Evolutionary conservation across 2,888 invertebrate species (phyloP).

Genomic region (Temnothorax ravouxi): DNA sequence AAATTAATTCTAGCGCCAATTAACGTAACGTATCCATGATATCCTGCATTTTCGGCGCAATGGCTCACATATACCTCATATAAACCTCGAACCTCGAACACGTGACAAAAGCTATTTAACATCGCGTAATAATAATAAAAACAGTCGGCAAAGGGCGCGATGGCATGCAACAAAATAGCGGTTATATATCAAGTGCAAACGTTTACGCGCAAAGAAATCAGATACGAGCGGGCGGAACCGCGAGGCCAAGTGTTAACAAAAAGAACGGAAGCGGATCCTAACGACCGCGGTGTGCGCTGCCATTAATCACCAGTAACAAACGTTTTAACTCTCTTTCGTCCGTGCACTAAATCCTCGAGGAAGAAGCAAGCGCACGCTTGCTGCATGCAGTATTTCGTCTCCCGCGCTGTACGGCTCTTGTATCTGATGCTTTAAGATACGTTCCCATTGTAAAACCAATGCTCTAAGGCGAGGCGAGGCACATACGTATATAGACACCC

Average conservation of each 20-base stretch:
- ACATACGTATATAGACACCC: not conserved
- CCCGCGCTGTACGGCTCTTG: constrained; percentile 55
- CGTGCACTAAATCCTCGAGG: constrained; percentile 51
- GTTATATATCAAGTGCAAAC: constrained; percentile 49
- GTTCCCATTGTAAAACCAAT: constrained; percentile 40
- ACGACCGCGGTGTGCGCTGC: constrained; percentile 64
- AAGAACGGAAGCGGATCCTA: constrained; percentile 65
- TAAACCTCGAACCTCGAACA: not conserved
- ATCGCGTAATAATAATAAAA: constrained; percentile 49
- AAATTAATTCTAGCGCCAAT: not conserved
- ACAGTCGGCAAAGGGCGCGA: constrained; percentile 10
- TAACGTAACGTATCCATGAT: not conserved
- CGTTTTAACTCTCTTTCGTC: constrained; percentile 69
- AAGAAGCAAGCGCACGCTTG: constrained; percentile 44
- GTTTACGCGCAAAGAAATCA: constrained; percentile 57
- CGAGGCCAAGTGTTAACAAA: constrained; percentile 43
- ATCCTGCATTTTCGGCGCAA: not conserved
- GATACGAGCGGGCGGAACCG: constrained; percentile 50
- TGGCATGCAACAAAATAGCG: constrained; percentile 41
- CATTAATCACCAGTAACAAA: constrained; percentile 71
- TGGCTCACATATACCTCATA: too few species aligned
- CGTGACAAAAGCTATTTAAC: constrained; percentile 39
- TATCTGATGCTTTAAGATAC: constrained; percentile 66
- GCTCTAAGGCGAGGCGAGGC: constrained; percentile 13
- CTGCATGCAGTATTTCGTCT: constrained; percentile 47